phyloP scores from a whole-genome alignment of 2,113 vertebrate genomes.

The Solenodon paradoxus region DNA sequence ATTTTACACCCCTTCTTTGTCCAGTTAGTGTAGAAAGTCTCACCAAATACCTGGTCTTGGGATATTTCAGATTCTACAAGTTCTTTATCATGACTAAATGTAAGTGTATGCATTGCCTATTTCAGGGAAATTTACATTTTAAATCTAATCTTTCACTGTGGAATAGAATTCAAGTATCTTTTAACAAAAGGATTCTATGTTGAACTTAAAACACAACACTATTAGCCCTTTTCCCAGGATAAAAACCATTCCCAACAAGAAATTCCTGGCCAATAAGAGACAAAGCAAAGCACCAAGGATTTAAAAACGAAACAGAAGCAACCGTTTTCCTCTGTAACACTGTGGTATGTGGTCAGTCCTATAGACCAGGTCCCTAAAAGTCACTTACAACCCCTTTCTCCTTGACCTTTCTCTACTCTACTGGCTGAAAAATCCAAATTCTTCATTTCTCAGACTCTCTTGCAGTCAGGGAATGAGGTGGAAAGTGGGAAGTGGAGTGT shows the following conservation, averaged over 20 bases:
- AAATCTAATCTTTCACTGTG: not conserved
- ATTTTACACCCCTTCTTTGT: no score
- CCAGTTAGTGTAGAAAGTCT: not conserved
- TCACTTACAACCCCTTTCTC: not conserved
- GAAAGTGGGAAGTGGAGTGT: no score
- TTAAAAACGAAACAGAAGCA: not conserved
- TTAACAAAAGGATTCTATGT: not conserved
- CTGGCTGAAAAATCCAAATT: not conserved
- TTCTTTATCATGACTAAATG: not conserved
- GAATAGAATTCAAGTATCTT: not conserved
- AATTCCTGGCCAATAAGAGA: not conserved
- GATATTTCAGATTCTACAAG: not conserved
- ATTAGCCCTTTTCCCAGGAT: not conserved
- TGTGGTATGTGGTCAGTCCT: not conserved
- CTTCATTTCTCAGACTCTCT: not conserved
- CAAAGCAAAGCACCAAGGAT: not conserved
- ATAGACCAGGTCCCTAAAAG: not conserved
- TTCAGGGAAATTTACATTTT: not conserved
- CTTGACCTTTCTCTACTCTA: not conserved
- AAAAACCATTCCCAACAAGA: not conserved
- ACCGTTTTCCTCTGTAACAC: not conserved
- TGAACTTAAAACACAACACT: not conserved
- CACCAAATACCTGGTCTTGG: not conserved
- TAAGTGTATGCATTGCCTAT: not conserved
- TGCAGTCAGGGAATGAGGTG: not conserved